Evolutionary conservation across 2,113 vertebrate genomes (phyloP).

Genomic region (Coptodon bakossiorum): DNA sequence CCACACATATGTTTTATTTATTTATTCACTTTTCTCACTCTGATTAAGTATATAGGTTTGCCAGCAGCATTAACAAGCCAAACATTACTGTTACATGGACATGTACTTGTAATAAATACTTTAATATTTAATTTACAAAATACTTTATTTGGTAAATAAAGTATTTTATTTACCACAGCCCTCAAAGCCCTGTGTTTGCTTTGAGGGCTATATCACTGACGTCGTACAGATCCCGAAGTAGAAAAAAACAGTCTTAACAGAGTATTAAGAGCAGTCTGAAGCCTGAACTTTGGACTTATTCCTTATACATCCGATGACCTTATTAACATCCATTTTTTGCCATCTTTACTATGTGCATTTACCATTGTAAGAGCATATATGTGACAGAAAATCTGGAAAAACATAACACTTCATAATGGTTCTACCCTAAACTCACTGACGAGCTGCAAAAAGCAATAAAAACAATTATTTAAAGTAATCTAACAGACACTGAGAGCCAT

Average conservation of each 20-base stretch:
- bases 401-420: neutral
- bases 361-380: neutral
- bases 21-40: neutral
- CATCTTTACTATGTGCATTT: neutral
- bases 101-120: neutral
- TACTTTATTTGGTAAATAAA: neutral
- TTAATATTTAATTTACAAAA: neutral
- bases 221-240: fast-evolving
- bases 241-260: neutral
- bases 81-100: neutral
- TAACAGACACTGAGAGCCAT: neutral
- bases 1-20: neutral
- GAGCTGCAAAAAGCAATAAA: neutral
- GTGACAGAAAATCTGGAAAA: neutral
- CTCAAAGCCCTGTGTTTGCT: neutral
- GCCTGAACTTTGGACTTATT: neutral
- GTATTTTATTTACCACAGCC: too few species aligned
- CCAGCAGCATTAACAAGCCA: neutral
- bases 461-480: neutral
- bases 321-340: neutral
- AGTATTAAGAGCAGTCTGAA: neutral
- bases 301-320: neutral
- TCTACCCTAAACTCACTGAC: neutral
- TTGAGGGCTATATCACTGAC: neutral
- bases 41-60: neutral